Evolutionary conservation across 2,888 invertebrate genomes (phyloP), one percentile per base, ranked within the genome.

Genomic region (Rosalia funebris): DNA sequence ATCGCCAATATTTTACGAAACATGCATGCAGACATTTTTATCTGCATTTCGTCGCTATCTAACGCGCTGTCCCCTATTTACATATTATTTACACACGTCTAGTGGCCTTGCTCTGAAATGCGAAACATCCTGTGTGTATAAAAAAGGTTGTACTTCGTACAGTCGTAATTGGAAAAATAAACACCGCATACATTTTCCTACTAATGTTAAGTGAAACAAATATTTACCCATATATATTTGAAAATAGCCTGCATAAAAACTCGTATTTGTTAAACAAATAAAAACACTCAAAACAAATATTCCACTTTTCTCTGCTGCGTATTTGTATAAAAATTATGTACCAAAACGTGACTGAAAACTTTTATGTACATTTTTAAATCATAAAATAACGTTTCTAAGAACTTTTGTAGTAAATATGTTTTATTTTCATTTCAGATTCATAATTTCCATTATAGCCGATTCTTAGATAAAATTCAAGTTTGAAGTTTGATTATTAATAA

Each of bases 321-420:
- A 39, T 50, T 39, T 50, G 20, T 20, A 34, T 34, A 34, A 34
- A 14, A n/a, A 41, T 19, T 50, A 39, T 9, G 9, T 14, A 15
- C 32, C 9, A n/a, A 46, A 39, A 37, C 50, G 50, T 50, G 50
- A 50, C 39, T 39, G 25, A 50, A 50, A 50, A 39, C 39, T 50
- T 47, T 25, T 34, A 34, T 2, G 11, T 34, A n/a, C 10, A n/a
- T 34, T 34, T 34, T 34, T 34, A n/a, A 34, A 34, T 2, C 11
- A n/a, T 34, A 9, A 25, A 5, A 25, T 3, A 9, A 25, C 9
- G 25, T n/a, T n/a, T n/a, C n/a, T n/a, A n/a, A n/a, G n/a, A n/a
- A n/a, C n/a, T n/a, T n/a, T n/a, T n/a, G n/a, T n/a, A n/a, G n/a
- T n/a, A n/a, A n/a, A n/a, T n/a, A n/a, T n/a, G n/a, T n/a, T n/a